Percentiles rank a stretch among this genome's conserved stretches.
Conservation (phyloP, 2,888 invertebrate genomes). For the Synergus umbraculus region DNA sequence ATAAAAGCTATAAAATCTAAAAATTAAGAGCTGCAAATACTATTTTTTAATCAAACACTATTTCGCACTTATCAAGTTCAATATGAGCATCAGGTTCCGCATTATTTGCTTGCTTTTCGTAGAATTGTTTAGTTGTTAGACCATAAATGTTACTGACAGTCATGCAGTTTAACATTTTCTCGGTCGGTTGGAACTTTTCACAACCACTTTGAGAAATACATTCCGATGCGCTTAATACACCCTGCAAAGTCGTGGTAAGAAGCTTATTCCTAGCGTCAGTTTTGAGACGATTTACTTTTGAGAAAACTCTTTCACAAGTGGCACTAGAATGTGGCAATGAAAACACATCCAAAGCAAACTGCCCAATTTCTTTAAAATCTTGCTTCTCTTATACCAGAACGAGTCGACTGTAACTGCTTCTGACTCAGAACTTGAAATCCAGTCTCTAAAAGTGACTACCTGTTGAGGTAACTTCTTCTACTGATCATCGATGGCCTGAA, state of each 20-base stretch:
- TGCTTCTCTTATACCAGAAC: constrained; percentile 1
- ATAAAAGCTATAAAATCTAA: neutral
- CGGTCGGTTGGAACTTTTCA: neutral
- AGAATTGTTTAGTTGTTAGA: neutral
- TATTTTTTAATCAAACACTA: too few relatives aligned
- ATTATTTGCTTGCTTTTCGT: too few relatives aligned
- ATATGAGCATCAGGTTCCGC: too few relatives aligned
- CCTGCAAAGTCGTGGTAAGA: neutral
- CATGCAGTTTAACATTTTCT: neutral
- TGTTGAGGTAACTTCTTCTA: neutral
- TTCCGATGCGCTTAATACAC: neutral
- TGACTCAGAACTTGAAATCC: neutral
- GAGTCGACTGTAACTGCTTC: neutral
- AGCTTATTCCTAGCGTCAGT: too few relatives aligned
- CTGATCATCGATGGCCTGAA: neutral
- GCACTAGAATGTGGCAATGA: constrained; percentile 22
- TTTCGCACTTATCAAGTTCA: too few relatives aligned
- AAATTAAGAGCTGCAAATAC: too few relatives aligned
- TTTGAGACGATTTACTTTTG: neutral
- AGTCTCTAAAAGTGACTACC: neutral
- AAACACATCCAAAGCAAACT: neutral
- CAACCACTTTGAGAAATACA: neutral
- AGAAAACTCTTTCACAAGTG: neutral
- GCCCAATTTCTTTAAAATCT: neutral
- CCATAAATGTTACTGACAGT: neutral